Evolutionary conservation across 2,888 invertebrate genomes (phyloP).

Genomic region (Tiphia femorata): DNA sequence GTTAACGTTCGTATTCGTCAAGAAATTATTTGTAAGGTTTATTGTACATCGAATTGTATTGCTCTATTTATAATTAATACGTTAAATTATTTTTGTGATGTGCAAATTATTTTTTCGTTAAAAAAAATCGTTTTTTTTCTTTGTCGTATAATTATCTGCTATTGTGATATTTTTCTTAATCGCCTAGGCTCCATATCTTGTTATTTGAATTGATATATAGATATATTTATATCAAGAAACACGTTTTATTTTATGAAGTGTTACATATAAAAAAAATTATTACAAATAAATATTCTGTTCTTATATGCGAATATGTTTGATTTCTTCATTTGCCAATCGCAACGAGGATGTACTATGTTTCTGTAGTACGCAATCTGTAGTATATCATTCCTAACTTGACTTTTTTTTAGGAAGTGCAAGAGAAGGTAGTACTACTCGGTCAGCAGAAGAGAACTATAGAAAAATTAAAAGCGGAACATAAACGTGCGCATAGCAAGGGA

Average conservation of each 20-base stretch:
- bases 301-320: conserved; percentile 11
- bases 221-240: neutral
- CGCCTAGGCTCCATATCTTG: too few species aligned
- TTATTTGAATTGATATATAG: conserved; percentile 3
- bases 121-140: too few species aligned
- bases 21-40: too few species aligned
- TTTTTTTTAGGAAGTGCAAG: conserved; percentile 51
- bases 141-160: too few species aligned
- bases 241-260: neutral
- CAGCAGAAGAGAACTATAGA: conserved; percentile 67
- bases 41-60: too few species aligned
- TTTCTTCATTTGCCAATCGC: conserved; percentile 20
- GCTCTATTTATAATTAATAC: too few species aligned
- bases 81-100: too few species aligned
- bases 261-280: neutral
- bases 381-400: neutral
- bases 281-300: conserved; percentile 20
- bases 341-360: neutral
- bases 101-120: too few species aligned
- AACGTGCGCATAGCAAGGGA: conserved; percentile 60
- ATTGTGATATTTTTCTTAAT: too few species aligned
- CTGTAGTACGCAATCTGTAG: neutral
- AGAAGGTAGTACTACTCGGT: conserved; percentile 48
- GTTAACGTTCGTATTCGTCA: too few species aligned
- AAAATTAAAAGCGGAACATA: conserved; percentile 64